Percentiles rank a stretch among this genome's conserved stretches.
Evolutionary conservation across 1,140 invertebrate genomes (phyloP).

Genomic region (Hypothenemus hampei): DNA sequence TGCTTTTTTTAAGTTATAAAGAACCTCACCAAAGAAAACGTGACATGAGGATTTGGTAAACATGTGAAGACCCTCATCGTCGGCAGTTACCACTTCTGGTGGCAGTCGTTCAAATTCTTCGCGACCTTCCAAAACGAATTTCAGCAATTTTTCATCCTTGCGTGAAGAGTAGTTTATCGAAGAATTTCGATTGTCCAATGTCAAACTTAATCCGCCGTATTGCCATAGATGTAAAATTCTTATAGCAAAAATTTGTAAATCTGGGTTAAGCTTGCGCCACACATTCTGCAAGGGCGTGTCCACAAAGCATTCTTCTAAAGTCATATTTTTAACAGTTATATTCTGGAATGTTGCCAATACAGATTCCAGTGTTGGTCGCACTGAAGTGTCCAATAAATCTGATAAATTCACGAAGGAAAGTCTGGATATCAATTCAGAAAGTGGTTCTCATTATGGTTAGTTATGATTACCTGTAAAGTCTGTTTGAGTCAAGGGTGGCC

Average conservation of each 20-base stretch:
- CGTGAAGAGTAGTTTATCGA: background rate
- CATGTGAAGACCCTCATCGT: constrained; percentile 42
- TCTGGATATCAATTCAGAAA: too few relatives aligned
- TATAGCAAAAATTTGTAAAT: constrained; percentile 33
- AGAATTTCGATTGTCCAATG: constrained; percentile 18
- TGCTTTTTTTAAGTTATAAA: constrained; percentile 32
- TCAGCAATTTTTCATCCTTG: constrained; percentile 13
- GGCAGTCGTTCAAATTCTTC: constrained; percentile 28
- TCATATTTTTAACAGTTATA: constrained; percentile 29
- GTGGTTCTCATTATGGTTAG: too few relatives aligned
- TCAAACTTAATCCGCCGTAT: constrained; percentile 37
- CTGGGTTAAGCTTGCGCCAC: constrained; percentile 31
- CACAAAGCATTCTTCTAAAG: constrained; percentile 30
- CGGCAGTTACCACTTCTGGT: constrained; percentile 37
- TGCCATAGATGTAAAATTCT: constrained; percentile 38
- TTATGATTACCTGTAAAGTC: too few relatives aligned
- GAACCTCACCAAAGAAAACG: constrained; percentile 44
- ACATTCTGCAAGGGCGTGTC: constrained; percentile 28
- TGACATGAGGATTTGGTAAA: constrained; percentile 44
- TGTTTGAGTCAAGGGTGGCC: too few relatives aligned
- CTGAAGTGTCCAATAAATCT: too few relatives aligned
- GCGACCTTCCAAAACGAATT: constrained; percentile 26
- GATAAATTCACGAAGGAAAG: too few relatives aligned
- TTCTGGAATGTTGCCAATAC: constrained; percentile 26
- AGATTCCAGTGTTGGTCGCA: constrained; percentile 29